Base-by-base conservation (phyloP, 2,797 vertebrate species). In the Rhinatrema bivittatum region DNA sequence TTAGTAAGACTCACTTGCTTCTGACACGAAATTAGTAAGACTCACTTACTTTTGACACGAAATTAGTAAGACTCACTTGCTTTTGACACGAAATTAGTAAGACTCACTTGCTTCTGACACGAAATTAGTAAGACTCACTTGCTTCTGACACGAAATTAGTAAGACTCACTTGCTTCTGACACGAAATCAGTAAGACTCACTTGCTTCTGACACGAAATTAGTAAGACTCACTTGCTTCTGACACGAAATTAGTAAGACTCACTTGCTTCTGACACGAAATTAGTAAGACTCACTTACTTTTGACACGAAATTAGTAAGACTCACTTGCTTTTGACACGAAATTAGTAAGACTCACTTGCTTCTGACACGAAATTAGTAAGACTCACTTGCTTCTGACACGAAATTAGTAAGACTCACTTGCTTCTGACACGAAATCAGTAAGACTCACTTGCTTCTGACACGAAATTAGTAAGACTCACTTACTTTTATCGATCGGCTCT, bases 401-500 rank as follows among this genome's bases (percentile, higher is more conserved):
- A n/a, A n/a, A 4, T 20, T 25, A 10, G 1, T 0, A 0, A 3
- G n/a, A 27, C 3, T 6, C 43, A 68, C 93, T 87, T 62, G 98
- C 95, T 93, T 72, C 98, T 98, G n/a, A n/a, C n/a, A n/a, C n/a
- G n/a, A n/a, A n/a, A 4, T 20, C 25, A 10, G 1, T 0, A 0
- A 3, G n/a, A 27, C 3, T 6, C 43, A 68, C 93, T 87, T 62
- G 98, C 95, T 93, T 72, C 36, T 30, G 11, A 9, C n/a, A n/a
- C 0, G 0, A 25, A 22, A 4, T 20, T 25, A 10, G 1, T 0
- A 0, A 3, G n/a, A 27, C 3, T 6, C 43, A 68, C 93, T 87
- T 62, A 98, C 95, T 93, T 72, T 98, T 98, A 61, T 96, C 94
- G 14, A 98, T 97, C 43, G 94, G 88, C 35, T 98, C 94, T 0